Evolutionary conservation across 2,888 invertebrate genomes (phyloP), one percentile per base, ranked within the genome.

Genomic region (Polydrusus cervinus): DNA sequence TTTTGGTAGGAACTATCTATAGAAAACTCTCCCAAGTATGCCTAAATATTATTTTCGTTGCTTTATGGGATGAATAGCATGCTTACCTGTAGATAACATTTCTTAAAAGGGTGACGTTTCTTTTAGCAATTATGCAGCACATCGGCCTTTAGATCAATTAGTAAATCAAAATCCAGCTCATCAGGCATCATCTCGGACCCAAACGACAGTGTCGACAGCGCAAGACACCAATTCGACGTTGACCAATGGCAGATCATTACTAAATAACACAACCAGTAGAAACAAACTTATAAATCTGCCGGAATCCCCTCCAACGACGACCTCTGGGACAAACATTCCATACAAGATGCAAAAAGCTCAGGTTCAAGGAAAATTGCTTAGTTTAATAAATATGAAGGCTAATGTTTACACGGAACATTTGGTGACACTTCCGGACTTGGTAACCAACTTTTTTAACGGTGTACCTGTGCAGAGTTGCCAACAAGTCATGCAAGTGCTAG

Each of bases 311-410:
- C 70, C 72, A 13, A 49, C 30, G 16, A 62, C 60, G 16, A 67
- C 61, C n/a, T 34, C 61, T 64, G 90, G 89, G 86, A 90, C 90
- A 86, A 92, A 92, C 88, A 90, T 91, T 86, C 93, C 94, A 82
- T 94, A 93, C 88, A 93, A 93, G 89, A 78, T 82, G 25, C 94
- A 95, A 84, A 94, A 94, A 84, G 94, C 94, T 51, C 89, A 93
- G 77, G 93, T 96, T 70, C 94, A 94, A 84, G 93, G 93, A 83
- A 93, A 93, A 82, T 91, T 94, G 90, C 93, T 96, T 81, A 94
- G 94, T 68, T 95, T 95, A 87, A 95, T 96, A 84, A 96, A 96
- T 87, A 93, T 94, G 88, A 95, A 95, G 89, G 94, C 95, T 14
- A 95, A 93, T 88, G 91, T 93, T 80, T 94, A 94, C 86, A 91